These are phyloP conservation scores for Brachionus paranguensis DNA, from an alignment of 1,140 invertebrate genomes.

Conservation along the genomic window DNA sequence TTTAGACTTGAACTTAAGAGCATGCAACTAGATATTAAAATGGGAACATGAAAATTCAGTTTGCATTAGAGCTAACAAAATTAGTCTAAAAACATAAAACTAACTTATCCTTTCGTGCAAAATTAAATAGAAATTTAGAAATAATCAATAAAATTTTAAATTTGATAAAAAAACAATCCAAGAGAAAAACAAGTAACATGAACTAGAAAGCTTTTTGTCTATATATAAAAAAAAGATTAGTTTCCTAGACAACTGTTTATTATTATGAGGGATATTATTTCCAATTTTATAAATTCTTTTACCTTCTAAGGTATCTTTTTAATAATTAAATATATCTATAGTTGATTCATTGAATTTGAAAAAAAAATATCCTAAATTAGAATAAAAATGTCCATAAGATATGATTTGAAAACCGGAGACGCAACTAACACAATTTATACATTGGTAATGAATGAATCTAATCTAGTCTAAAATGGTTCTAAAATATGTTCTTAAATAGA, in stretches of 20 bases:
- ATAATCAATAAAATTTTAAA: background rate
- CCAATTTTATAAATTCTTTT: background rate
- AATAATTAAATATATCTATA: background rate
- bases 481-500: background rate
- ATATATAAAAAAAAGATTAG: slow-evolving; percentile 3
- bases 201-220: background rate
- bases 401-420: background rate
- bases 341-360: background rate
- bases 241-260: slow-evolving; percentile 20
- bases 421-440: slow-evolving; percentile 26
- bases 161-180: background rate
- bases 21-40: background rate
- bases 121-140: background rate
- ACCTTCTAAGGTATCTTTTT: background rate
- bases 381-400: slow-evolving; percentile 26
- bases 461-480: background rate
- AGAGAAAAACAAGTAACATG: background rate
- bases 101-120: background rate
- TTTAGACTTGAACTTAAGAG: background rate
- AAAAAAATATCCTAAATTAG: background rate
- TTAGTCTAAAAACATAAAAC: background rate
- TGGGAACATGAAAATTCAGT: background rate
- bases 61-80: background rate
- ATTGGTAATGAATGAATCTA: slow-evolving; percentile 1
- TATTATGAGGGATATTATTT: slow-evolving; percentile 23